phyloP scores from a whole-genome alignment of 2,113 vertebrate species.

The Serinus canaria region DNA sequence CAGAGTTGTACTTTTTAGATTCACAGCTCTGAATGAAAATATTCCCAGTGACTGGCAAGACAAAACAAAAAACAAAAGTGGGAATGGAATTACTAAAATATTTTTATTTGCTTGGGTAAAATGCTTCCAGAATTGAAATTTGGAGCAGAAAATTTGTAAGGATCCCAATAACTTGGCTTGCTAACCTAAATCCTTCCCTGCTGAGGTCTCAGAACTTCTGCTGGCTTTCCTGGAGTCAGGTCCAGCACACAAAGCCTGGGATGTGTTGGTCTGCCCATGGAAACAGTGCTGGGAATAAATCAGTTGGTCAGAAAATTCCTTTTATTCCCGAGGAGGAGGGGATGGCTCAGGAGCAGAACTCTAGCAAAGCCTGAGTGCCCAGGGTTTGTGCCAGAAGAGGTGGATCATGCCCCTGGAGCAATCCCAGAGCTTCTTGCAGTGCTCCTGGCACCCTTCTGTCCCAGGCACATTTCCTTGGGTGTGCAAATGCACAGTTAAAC shows the following conservation, averaged over 20 bases:
- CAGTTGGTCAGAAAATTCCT: background rate
- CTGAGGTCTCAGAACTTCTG: background rate
- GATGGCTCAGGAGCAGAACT: background rate
- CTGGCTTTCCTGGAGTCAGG: background rate
- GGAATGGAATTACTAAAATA: constrained; percentile 7
- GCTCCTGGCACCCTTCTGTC: background rate
- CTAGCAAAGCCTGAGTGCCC: background rate
- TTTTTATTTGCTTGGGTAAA: constrained; percentile 30
- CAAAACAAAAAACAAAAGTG: constrained; percentile 18
- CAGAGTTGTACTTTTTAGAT: constrained; percentile 21
- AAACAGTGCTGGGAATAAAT: background rate
- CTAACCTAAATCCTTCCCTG: background rate
- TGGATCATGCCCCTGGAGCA: background rate
- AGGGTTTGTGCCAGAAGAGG: background rate
- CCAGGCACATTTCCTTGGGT: background rate
- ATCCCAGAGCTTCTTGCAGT: background rate
- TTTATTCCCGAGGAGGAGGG: background rate
- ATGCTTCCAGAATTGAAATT: constrained; percentile 13
- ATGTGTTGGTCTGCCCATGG: background rate
- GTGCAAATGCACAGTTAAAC: constrained; percentile 63
- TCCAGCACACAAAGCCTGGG: background rate
- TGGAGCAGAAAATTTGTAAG: background rate
- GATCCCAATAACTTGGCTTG: background rate
- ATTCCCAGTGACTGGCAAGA: constrained; percentile 23
- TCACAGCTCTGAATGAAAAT: constrained; percentile 45